Conservation (phyloP, 2,888 invertebrate species). For the Patella pellucida region DNA sequence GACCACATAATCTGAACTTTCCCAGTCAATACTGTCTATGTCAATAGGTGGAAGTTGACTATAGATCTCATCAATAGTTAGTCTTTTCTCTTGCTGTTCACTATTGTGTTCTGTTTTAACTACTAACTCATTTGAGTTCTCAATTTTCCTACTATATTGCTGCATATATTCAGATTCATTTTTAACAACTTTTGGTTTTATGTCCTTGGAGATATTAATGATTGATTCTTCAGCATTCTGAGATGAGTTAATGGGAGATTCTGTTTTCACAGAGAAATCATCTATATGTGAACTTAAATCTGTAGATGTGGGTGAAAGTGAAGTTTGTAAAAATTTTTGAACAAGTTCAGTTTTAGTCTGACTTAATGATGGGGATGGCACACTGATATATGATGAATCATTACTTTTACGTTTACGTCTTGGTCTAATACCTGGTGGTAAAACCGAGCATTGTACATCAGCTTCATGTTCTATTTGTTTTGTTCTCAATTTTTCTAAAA, state of each 20-base stretch:
- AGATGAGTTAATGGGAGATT: conserved; percentile 70
- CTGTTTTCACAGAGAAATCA: conserved; percentile 75
- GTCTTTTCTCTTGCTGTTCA: conserved; percentile 28
- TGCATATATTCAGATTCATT: not conserved
- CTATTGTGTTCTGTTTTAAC: not conserved
- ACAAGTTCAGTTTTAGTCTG: conserved; percentile 71
- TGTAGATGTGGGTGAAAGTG: conserved; percentile 51
- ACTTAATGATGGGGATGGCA: conserved; percentile 51
- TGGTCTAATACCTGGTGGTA: conserved; percentile 63
- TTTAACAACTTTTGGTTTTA: not conserved
- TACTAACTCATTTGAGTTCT: not conserved
- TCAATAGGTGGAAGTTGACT: conserved; percentile 80
- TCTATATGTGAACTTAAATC: conserved; percentile 55
- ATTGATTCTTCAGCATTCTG: conserved; percentile 37
- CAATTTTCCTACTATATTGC: no score
- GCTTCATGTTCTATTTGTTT: conserved; percentile 64
- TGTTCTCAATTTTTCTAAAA: conserved; percentile 61
- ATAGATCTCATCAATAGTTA: conserved; percentile 73
- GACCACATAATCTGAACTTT: conserved; percentile 75
- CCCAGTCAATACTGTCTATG: conserved; percentile 74
- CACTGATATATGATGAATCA: conserved; percentile 39
- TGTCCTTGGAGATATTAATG: not conserved
- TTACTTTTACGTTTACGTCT: conserved; percentile 52
- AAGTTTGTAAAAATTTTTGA: conserved; percentile 69
- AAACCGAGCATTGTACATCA: conserved; percentile 52